Conservation (phyloP, 92 coral and sea anemone genomes). For the Phenganax marumi region DNA sequence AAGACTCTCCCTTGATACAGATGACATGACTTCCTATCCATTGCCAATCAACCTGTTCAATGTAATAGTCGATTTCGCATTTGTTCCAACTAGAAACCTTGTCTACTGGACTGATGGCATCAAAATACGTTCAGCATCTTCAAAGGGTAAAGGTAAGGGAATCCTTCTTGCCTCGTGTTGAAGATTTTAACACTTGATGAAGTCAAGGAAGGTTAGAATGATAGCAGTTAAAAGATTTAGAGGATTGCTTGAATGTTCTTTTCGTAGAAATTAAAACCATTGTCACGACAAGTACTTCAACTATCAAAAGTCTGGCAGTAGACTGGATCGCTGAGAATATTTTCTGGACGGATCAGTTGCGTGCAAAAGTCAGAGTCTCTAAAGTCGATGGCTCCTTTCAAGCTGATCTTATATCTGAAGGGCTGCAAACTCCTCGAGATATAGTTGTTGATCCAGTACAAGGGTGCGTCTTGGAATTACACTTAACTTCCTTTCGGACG, state of each 20-base stretch:
- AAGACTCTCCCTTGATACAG: constrained; percentile 76
- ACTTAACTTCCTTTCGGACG: too few relatives aligned
- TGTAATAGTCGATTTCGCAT: constrained; percentile 69
- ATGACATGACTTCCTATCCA: constrained; percentile 65
- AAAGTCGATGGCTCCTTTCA: constrained; percentile 32
- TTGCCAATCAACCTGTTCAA: constrained; percentile 40
- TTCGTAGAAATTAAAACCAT: neutral
- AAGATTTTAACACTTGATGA: too few relatives aligned
- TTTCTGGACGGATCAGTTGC: constrained; percentile 44
- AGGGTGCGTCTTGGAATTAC: constrained; percentile 51
- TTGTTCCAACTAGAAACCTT: constrained; percentile 66
- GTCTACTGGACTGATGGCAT: constrained; percentile 81
- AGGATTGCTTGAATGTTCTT: neutral
- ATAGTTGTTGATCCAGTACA: constrained; percentile 61
- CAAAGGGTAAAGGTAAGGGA: constrained; percentile 69
- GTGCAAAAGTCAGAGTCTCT: constrained; percentile 40
- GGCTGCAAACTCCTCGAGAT: constrained; percentile 57
- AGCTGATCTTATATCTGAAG: constrained; percentile 36
- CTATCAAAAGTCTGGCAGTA: constrained; percentile 38
- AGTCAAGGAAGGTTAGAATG: too few relatives aligned
- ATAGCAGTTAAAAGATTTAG: too few relatives aligned
- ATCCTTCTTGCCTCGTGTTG: neutral
- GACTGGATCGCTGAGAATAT: constrained; percentile 56
- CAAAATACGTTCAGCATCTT: constrained; percentile 67
- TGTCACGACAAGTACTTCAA: neutral